Evolutionary conservation across 2,888 invertebrate genomes (phyloP).

Genomic region (Griposia aprilina): DNA sequence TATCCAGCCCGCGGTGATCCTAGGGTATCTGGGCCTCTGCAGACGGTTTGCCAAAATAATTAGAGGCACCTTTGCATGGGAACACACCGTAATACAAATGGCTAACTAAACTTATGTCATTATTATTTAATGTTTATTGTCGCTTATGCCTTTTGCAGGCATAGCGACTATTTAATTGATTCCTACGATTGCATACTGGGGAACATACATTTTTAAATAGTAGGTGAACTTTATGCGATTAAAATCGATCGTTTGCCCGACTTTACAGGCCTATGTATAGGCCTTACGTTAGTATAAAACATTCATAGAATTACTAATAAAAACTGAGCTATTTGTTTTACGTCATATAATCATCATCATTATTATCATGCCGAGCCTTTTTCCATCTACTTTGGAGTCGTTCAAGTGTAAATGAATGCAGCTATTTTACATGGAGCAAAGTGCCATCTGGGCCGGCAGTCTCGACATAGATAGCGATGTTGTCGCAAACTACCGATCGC

Average conservation of each 20-base stretch:
- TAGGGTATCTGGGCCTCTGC: no score
- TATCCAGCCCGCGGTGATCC: no score
- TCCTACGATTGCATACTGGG: conserved; percentile 7
- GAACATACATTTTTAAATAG: conserved; percentile 11
- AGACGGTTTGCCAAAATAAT: not conserved
- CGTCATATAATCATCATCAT: not conserved
- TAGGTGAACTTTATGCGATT: conserved; percentile 4
- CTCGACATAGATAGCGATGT: no score
- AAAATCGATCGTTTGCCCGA: conserved; percentile 5
- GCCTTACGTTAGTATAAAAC: not conserved
- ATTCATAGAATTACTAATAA: not conserved
- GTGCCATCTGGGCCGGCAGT: no score
- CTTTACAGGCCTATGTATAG: not conserved
- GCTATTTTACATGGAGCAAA: not conserved
- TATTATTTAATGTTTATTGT: not conserved
- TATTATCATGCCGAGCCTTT: not conserved
- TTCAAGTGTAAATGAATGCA: not conserved
- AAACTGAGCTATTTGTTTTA: not conserved
- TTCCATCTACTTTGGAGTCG: not conserved
- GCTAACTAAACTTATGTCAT: not conserved
- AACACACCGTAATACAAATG: not conserved
- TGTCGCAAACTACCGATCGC: no score
- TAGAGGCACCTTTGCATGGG: no score
- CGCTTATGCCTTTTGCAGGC: not conserved
- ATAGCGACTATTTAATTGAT: conserved; percentile 12